A percentile compares a stretch with the other conserved stretches of the same genome.
Evolutionary conservation across 1,140 invertebrate species (phyloP).

Genomic region (Periplaneta americana): DNA sequence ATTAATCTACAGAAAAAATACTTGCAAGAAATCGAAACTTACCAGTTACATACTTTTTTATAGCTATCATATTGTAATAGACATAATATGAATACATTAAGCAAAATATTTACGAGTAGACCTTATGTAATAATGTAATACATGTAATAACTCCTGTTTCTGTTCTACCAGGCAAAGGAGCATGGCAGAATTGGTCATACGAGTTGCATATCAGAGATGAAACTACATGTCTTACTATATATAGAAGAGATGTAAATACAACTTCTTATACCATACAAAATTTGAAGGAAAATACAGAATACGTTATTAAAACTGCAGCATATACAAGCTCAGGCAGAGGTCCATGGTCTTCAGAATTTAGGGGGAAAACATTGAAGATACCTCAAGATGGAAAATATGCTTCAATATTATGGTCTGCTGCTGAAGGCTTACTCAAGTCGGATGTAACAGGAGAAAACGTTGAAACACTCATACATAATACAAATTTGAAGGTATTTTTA

Average conservation of each 20-base stretch:
- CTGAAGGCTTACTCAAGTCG: slow-evolving; percentile 61
- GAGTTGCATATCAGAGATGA: slow-evolving; percentile 66
- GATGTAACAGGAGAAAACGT: slow-evolving; percentile 68
- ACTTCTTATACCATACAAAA: slow-evolving; percentile 57
- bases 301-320: slow-evolving; percentile 71
- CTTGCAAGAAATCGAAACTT: too few species aligned
- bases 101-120: too few species aligned
- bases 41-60: too few species aligned
- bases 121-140: too few species aligned
- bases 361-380: slow-evolving; percentile 55
- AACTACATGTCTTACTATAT: slow-evolving; percentile 40
- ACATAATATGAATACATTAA: too few species aligned
- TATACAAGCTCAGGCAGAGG: slow-evolving; percentile 67
- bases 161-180: slow-evolving; percentile 48
- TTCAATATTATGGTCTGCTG: slow-evolving; percentile 64
- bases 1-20: too few species aligned
- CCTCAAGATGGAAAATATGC: slow-evolving; percentile 41
- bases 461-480: slow-evolving; percentile 54
- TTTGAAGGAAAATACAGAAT: slow-evolving; percentile 66
- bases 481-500: slow-evolving; percentile 37
- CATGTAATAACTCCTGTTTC: background rate
- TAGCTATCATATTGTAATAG: too few species aligned
- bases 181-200: slow-evolving; percentile 83
- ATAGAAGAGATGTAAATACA: slow-evolving; percentile 50
- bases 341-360: slow-evolving; percentile 72